Conservation (phyloP, 2,113 vertebrate species). For the Pelmatolapia mariae region DNA sequence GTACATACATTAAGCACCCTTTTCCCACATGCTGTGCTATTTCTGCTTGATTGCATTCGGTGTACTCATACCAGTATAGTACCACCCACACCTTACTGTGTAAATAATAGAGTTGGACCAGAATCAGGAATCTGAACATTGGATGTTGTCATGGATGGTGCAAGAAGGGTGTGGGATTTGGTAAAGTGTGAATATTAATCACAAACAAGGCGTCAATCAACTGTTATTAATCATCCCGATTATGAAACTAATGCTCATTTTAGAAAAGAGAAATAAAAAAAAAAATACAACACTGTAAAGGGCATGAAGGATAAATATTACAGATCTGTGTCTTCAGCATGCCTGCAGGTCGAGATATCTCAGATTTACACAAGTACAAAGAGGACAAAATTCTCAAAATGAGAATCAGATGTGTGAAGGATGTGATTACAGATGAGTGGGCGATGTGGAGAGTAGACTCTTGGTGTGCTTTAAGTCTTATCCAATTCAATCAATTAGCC, state of each 20-base stretch:
- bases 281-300: background rate
- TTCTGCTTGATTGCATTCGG: background rate
- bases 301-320: background rate
- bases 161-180: background rate
- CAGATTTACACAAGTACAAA: background rate
- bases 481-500: conserved; percentile 46
- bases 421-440: conserved; percentile 20
- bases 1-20: background rate
- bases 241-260: background rate
- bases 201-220: background rate
- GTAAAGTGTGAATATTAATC: background rate
- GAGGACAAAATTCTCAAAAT: background rate
- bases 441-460: background rate
- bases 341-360: background rate
- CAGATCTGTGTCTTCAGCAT: background rate
- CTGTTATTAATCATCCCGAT: background rate
- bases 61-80: background rate
- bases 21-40: conserved; percentile 9
- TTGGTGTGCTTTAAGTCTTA: background rate
- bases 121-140: background rate
- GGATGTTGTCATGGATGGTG: background rate
- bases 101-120: background rate
- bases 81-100: background rate
- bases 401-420: background rate
- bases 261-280: background rate